Percentiles rank a stretch among this genome's conserved stretches.
These are phyloP conservation scores for Crepidodera aurea DNA, from an alignment of 2,888 invertebrate species.

Conservation along the genomic window DNA sequence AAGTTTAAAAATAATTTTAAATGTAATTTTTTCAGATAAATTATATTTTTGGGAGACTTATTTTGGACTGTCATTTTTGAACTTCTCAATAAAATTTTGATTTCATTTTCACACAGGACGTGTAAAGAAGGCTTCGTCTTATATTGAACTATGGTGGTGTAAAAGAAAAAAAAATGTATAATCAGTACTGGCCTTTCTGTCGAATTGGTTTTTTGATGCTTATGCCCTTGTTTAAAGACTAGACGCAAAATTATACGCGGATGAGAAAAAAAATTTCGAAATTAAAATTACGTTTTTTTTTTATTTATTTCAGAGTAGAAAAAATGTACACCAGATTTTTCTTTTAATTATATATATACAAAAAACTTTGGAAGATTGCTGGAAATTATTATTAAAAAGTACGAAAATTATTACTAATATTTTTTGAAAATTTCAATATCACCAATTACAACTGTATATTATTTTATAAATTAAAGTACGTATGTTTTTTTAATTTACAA, in stretches of 20 bases:
- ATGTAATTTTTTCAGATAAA: too few species aligned
- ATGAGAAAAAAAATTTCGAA: slow-evolving; percentile 37
- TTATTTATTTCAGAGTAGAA: slow-evolving; percentile 28
- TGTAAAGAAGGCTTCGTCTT: slow-evolving; percentile 27
- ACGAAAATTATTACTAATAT: slow-evolving; percentile 47
- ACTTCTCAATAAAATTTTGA: slow-evolving; percentile 29
- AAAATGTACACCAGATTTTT: slow-evolving; percentile 37
- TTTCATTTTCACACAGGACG: slow-evolving; percentile 15
- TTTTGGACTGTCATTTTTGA: slow-evolving; percentile 15
- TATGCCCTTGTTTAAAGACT: slow-evolving; percentile 52
- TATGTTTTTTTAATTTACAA: too few species aligned
- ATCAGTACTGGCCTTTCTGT: slow-evolving; percentile 47
- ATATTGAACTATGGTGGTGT: slow-evolving; percentile 29
- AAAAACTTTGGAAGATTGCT: slow-evolving; percentile 50
- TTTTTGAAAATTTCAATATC: slow-evolving; percentile 36
- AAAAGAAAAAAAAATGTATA: slow-evolving; percentile 26
- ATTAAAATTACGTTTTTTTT: slow-evolving; percentile 34
- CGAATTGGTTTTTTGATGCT: slow-evolving; percentile 32
- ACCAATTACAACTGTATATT: slow-evolving; percentile 29
- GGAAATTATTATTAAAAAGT: slow-evolving; percentile 39
- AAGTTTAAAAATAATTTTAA: too few species aligned
- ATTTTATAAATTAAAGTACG: too few species aligned
- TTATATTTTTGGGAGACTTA: too few species aligned
- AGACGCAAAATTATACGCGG: slow-evolving; percentile 39
- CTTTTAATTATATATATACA: slow-evolving; percentile 48